A percentile compares a stretch with the other conserved stretches of the same genome.
Evolutionary conservation across 1,140 invertebrate genomes (phyloP).

Genomic region (Zaprionus capensis): DNA sequence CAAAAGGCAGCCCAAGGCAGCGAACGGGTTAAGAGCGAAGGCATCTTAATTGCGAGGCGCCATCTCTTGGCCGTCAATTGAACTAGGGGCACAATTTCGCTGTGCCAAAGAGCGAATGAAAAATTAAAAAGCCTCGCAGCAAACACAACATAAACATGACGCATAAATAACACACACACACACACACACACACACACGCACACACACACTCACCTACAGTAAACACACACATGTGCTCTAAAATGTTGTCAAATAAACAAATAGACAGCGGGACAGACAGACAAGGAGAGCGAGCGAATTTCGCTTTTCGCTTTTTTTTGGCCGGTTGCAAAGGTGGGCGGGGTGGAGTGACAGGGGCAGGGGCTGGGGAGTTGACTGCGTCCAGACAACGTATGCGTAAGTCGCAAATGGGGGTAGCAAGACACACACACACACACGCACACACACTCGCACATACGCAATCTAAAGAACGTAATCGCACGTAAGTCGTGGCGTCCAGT

Average conservation of each 20-base stretch:
- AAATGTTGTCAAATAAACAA: slow-evolving; percentile 81
- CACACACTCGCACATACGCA: slow-evolving; percentile 26
- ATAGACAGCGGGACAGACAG: slow-evolving; percentile 58
- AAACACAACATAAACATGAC: slow-evolving; percentile 6
- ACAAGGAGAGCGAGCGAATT: slow-evolving; percentile 26
- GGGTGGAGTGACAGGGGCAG: slow-evolving; percentile 25
- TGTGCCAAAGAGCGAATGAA: slow-evolving; percentile 26
- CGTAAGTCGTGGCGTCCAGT: slow-evolving; percentile 78
- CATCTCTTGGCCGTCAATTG: slow-evolving; percentile 36
- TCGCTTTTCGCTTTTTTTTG: slow-evolving; percentile 63
- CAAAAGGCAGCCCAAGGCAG: slow-evolving; percentile 39
- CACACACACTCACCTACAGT: slow-evolving; percentile 19
- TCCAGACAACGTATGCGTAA: slow-evolving; percentile 69
- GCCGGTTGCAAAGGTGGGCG: slow-evolving; percentile 43
- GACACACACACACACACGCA: slow-evolving; percentile 15
- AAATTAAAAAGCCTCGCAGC: slow-evolving; percentile 23
- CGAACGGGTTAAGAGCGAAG: slow-evolving; percentile 28
- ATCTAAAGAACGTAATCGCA: slow-evolving; percentile 77
- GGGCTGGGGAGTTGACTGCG: background rate
- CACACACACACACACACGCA: slow-evolving; percentile 15
- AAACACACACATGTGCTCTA: slow-evolving; percentile 42
- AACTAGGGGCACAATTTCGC: slow-evolving; percentile 24
- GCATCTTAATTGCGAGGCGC: slow-evolving; percentile 43
- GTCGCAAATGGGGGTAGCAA: slow-evolving; percentile 73
- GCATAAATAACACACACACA: slow-evolving; percentile 64